Evolutionary conservation across 2,113 vertebrate genomes (phyloP).

Genomic region (Neomonachus schauinslandi): DNA sequence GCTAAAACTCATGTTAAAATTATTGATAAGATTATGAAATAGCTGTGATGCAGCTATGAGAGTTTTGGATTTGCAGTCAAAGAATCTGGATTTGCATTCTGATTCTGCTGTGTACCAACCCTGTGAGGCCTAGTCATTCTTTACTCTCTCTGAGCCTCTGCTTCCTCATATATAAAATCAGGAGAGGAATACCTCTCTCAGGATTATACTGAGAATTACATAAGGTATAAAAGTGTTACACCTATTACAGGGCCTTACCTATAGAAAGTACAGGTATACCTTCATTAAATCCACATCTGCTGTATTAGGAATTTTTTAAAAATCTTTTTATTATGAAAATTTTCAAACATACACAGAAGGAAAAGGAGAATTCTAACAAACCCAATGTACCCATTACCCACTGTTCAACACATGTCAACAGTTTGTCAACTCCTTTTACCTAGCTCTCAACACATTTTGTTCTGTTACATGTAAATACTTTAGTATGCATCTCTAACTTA

Average conservation of each 20-base stretch:
- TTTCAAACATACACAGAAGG: background rate
- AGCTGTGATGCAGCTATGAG: background rate
- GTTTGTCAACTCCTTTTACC: background rate
- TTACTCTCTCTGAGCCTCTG: background rate
- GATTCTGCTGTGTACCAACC: background rate
- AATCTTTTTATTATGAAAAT: background rate
- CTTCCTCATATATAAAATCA: background rate
- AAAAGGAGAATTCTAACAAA: background rate
- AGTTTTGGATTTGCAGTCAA: background rate
- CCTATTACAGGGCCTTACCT: background rate
- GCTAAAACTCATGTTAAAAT: background rate
- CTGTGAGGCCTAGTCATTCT: background rate
- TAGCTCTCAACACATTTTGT: background rate
- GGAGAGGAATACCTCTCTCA: background rate
- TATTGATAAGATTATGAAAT: background rate
- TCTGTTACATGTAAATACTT: background rate
- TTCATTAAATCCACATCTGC: background rate
- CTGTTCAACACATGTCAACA: background rate
- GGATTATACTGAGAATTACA: background rate
- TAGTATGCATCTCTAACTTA: background rate
- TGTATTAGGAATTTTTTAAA: background rate
- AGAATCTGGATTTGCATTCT: background rate
- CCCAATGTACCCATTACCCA: background rate
- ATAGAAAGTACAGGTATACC: background rate
- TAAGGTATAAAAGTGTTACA: background rate